Percentiles rank a stretch among this genome's conserved stretches.
These are phyloP conservation scores for Isoperla grammatica DNA, from an alignment of 2,888 invertebrate genomes.

Conservation along the genomic window DNA sequence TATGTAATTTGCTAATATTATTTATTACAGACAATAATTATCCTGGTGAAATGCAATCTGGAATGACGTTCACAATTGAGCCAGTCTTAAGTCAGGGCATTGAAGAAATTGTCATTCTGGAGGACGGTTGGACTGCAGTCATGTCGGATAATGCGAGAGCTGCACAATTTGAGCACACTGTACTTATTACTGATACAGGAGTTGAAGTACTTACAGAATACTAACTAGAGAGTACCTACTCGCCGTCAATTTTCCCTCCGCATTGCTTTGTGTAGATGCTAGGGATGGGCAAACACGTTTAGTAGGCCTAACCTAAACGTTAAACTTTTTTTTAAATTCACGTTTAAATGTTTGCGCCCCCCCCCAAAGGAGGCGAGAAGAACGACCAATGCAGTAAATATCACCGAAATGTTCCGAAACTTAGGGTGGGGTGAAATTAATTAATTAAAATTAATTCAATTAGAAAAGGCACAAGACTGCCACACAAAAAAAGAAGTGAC, in stretches of 20 bases:
- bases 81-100: constrained; percentile 77
- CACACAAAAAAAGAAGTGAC: too few species aligned
- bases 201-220: constrained; percentile 67
- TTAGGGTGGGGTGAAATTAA: too few species aligned
- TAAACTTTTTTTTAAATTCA: too few species aligned
- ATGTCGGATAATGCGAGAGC: constrained; percentile 75
- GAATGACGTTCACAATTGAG: constrained; percentile 96
- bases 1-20: background rate
- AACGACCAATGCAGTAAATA: too few species aligned
- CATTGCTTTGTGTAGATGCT: background rate
- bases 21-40: constrained; percentile 53
- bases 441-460: too few species aligned
- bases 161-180: constrained; percentile 89
- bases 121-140: constrained; percentile 91
- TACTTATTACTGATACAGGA: constrained; percentile 73
- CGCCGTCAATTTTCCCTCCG: background rate
- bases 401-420: too few species aligned
- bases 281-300: too few species aligned
- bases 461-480: too few species aligned
- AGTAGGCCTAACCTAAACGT: too few species aligned
- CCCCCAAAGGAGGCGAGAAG: too few species aligned
- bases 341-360: too few species aligned
- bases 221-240: background rate
- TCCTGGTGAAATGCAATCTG: constrained; percentile 68
- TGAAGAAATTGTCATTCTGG: constrained; percentile 59